Evolutionary conservation across 2,888 invertebrate species (phyloP), one percentile per base, ranked within the genome.

Genomic region (Ischnus inquisitorius): DNA sequence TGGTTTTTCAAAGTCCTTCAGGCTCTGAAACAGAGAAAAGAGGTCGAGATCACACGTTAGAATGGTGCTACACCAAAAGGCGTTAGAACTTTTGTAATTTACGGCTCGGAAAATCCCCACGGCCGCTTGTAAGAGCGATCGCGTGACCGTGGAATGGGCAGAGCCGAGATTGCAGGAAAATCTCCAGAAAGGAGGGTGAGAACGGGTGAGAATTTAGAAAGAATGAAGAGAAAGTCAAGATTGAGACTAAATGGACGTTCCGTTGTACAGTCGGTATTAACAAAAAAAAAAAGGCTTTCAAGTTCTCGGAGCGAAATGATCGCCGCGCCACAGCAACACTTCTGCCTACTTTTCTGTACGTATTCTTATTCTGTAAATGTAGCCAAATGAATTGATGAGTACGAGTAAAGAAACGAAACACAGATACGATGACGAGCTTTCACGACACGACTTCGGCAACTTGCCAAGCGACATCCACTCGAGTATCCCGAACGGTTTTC

Each of bases 51-150:
- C 69, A 51, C 64, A 68, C 19, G 68, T 81, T 81, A 81, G 68
- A 76, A 68, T 62, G 65, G 41, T 34, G 54, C 57, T 34, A 16
- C 64, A 62, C 34, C 12, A 46, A 84, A 86, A 82, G 85, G 51
- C 75, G 86, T 85, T 80, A 83, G 86, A 92, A 92, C 89, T 92
- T 92, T 91, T 79, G 89, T 89, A 91, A 92, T 91, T 91, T 91
- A 91, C 88, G 88, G 88, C 85, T 71, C 76, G 87, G 87, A 89
- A 90, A 91, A 90, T 90, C 85, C 85, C 85, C 85, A 25, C 62
- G 51, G 39, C 65, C 41, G 12, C 19, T 65, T 41, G 86, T 81
- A 88, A 87, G 87, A 84, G 86, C 79, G 88, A 88, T 90, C 87
- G 90, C 88, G 87, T 86, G 88, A 87, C 85, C 84, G 71, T 83